Base-by-base conservation (phyloP, 2,113 vertebrate species). In the Channa argus region DNA sequence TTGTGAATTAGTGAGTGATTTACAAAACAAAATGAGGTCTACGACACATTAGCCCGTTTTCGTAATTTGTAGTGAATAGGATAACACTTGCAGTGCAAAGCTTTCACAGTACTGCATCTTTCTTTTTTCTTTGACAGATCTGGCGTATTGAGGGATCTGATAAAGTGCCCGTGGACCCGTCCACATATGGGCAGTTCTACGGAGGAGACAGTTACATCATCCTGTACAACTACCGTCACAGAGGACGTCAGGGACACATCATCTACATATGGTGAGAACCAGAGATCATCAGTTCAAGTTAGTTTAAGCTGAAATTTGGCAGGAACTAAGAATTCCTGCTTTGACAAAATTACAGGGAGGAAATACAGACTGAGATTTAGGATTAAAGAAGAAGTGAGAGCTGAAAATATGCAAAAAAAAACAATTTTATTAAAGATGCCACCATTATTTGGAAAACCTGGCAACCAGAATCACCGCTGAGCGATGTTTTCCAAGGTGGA, bases 201-300 rank as follows among this genome's bases (percentile, higher is more conserved):
- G 98, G 98, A 0, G 98, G 98, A 13, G 98, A 99, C 90, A 97
- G 98, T 85, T 99, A 99, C 80, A 98, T 99, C 82, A 96, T 99
- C 88, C 90, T 96, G 33, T 99, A 99, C 68, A 91, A 95, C 80
- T 99, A 99, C 83, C 91, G 65, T 5, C 96, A 97, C 0, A 93
- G 87, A 0, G 94, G 93, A 69, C 96, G 96, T 7, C 95, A 91
- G 60, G 98, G 98, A 55, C 96, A 99, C 87, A 96, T 99, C 64
- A 99, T 99, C 85, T 99, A 99, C 91, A 98, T 95, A 85, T 99
- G 98, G 98, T 99, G 91, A 95, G 96, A 54, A 66, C 0, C 24
- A 24, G 24, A 54, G 5, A 2, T 7, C 39, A 2, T 41, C 39
- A 41, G 39, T 41, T 41, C 4, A 41, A 41, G 39, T 41, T 41